Percentiles rank a stretch among this genome's conserved stretches.
These are phyloP conservation scores for Himalopsyche anomala DNA, from an alignment of 2,888 invertebrate species.

Conservation along the genomic window DNA sequence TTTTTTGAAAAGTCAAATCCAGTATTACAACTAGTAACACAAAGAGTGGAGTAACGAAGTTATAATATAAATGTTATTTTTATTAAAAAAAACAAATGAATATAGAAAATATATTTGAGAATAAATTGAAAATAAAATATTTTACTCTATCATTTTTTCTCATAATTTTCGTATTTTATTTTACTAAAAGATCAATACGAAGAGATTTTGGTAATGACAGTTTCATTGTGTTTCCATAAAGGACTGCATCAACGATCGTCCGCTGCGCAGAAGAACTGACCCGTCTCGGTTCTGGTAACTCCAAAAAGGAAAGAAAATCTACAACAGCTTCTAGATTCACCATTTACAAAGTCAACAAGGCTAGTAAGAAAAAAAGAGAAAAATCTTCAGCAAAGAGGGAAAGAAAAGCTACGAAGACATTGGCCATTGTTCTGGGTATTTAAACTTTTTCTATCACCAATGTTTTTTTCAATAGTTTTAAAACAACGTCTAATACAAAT, in stretches of 20 bases:
- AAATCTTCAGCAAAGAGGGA: constrained; percentile 96
- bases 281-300: constrained; percentile 68
- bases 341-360: constrained; percentile 95
- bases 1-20: too few species aligned
- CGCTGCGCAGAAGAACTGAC: constrained; percentile 65
- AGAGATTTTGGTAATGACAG: neutral
- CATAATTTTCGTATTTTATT: too few species aligned
- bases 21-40: too few species aligned
- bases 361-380: constrained; percentile 95
- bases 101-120: too few species aligned
- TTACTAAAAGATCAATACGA: neutral
- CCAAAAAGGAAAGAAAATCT: constrained; percentile 85
- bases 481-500: too few species aligned
- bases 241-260: constrained; percentile 79
- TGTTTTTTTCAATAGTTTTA: too few species aligned
- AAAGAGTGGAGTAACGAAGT: too few species aligned
- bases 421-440: constrained; percentile 97
- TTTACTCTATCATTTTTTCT: too few species aligned
- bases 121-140: too few species aligned
- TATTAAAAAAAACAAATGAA: too few species aligned
- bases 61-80: too few species aligned
- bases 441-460: too few species aligned
- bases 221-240: constrained; percentile 67
- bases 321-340: constrained; percentile 88
- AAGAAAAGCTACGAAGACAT: constrained; percentile 97